phyloP scores from a whole-genome alignment of 1,140 invertebrate species.

The Plodia interpunctella region DNA sequence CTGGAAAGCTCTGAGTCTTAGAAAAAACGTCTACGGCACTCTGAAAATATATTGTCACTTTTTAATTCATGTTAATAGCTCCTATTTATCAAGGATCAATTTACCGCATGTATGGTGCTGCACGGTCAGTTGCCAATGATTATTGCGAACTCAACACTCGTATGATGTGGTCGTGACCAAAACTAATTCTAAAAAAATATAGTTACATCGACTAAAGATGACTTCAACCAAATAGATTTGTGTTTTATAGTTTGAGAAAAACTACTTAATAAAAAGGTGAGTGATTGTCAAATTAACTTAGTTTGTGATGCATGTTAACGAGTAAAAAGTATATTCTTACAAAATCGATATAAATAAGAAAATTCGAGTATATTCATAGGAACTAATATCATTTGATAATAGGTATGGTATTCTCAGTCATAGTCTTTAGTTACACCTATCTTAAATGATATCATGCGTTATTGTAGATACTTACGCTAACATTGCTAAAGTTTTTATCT shows the following conservation, averaged over 20 bases:
- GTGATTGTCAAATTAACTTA: not conserved
- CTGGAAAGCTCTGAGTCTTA: not conserved
- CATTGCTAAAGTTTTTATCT: too few species aligned
- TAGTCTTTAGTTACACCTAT: too few species aligned
- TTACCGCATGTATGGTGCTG: conserved; percentile 23
- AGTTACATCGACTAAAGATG: not conserved
- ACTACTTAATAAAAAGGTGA: not conserved
- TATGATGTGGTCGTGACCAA: conserved; percentile 17
- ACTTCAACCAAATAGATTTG: not conserved
- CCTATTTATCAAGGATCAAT: conserved; percentile 28
- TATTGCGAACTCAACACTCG: conserved; percentile 46
- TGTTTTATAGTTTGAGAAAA: conserved; percentile 4
- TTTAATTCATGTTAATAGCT: conserved; percentile 23
- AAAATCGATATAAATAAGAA: too few species aligned
- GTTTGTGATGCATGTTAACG: too few species aligned
- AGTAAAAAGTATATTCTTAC: too few species aligned
- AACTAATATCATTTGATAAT: too few species aligned
- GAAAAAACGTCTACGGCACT: not conserved
- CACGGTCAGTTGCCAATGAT: conserved; percentile 26
- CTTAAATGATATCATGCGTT: too few species aligned
- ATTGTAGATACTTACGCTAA: too few species aligned
- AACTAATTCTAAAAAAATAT: not conserved
- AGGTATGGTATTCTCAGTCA: too few species aligned
- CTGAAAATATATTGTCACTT: conserved; percentile 13
- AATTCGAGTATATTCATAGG: too few species aligned